Evolutionary conservation across 2,113 vertebrate genomes (phyloP), one percentile per base, ranked within the genome.

Genomic region (Brachypteracias leptosomus): DNA sequence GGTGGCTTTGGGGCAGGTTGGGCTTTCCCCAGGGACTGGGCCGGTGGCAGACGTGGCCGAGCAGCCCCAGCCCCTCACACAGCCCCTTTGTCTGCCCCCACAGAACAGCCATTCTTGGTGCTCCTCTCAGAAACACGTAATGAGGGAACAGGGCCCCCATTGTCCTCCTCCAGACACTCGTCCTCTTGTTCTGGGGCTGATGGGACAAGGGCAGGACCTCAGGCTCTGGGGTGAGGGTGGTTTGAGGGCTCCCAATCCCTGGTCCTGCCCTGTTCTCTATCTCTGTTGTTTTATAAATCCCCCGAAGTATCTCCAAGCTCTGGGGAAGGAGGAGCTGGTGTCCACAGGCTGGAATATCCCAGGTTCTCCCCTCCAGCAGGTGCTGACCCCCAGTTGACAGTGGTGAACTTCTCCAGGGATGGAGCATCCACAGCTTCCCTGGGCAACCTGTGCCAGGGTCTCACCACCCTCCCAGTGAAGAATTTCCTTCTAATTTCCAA

Each of bases 51-150:
- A 13, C 15, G 11, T 10, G 1, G 85, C 16, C 0, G 66, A 42
- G 42, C 59, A n/a, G 5, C 33, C 58, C 62, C 79, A 9, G 55
- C 75, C 47, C 79, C 21, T 11, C 88, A 88, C 80, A 86, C 62
- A 38, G 78, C 63, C 70, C 89, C 52, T 78, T 95, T 96, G 94
- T 95, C 73, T 42, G 38, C 17, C 72, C 15, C 58, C 75, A 76
- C 6, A 88, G 81, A 28, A 88, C 36, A 70, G 87, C 47, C 74
- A 46, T 93, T 94, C 91, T 95, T 38, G 3, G 6, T 38, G 20
- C 55, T 81, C 44, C 17, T 31, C 6, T 52, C 19, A 8, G 31
- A 62, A 36, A 29, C 26, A 17, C 7, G 25, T 14, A 17, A 21
- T 3, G 5, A 55, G 51, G 75, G 59, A n/a, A 92, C 94, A 96